These are phyloP conservation scores for Hipparchia sbordonii DNA, from an alignment of 2,888 invertebrate genomes.

Conservation along the genomic window DNA sequence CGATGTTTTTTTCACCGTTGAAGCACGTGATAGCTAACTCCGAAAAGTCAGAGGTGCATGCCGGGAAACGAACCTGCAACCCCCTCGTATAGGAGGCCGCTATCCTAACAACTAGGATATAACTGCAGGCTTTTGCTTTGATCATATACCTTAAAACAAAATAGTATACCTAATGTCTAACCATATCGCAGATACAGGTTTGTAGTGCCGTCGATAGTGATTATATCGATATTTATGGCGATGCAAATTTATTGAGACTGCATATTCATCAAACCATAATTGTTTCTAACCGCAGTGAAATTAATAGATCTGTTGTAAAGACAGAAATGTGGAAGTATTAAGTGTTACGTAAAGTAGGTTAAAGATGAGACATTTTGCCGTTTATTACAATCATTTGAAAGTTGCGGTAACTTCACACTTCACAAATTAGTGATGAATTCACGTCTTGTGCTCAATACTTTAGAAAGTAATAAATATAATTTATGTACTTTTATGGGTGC, in stretches of 20 bases:
- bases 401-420: background rate
- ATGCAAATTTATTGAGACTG: constrained; percentile 57
- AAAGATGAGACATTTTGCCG: background rate
- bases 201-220: constrained; percentile 43
- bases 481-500: no score
- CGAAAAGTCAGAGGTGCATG: no score
- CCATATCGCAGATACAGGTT: constrained; percentile 39
- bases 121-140: no score
- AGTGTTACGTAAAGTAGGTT: background rate
- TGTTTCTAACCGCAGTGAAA: constrained; percentile 54
- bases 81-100: no score
- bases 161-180: background rate
- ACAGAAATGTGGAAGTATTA: constrained; percentile 13
- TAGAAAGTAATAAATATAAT: no score
- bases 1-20: no score
- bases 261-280: constrained; percentile 61
- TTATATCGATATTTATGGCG: constrained; percentile 60
- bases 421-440: background rate
- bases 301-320: constrained; percentile 42
- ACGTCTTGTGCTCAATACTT: no score
- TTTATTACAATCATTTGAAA: background rate
- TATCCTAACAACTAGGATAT: no score
- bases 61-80: no score
- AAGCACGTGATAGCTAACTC: no score
- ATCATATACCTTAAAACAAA: background rate